phyloP scores from a whole-genome alignment of 2,113 vertebrate species.

The Pampusana beccarii region DNA sequence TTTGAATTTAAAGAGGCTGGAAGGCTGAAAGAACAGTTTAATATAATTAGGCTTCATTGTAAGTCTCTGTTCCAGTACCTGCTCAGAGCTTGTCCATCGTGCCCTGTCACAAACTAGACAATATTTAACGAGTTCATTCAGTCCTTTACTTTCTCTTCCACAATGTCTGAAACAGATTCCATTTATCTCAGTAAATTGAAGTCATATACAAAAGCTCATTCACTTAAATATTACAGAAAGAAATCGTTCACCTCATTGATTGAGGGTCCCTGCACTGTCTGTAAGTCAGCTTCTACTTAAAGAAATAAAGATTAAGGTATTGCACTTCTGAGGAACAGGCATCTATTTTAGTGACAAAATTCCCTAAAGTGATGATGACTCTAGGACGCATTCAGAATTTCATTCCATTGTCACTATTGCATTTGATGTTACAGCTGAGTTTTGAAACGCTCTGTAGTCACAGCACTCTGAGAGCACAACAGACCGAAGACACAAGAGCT shows the following conservation, averaged over 20 bases:
- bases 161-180: neutral
- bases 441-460: neutral
- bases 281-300: neutral
- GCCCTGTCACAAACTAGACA: neutral
- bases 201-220: neutral
- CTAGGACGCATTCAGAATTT: neutral
- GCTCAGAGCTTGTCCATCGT: slow-evolving; percentile 18
- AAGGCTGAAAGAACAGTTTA: neutral
- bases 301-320: neutral
- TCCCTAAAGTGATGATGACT: neutral
- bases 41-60: neutral
- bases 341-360: neutral
- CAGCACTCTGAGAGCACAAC: neutral
- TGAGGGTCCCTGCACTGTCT: neutral
- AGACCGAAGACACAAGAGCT: neutral
- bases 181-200: slow-evolving; percentile 37
- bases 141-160: neutral
- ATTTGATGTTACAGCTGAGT: neutral
- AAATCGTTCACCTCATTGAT: neutral
- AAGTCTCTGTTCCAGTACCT: neutral
- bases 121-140: slow-evolving; percentile 2
- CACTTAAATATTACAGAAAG: slow-evolving; percentile 29
- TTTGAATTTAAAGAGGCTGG: neutral
- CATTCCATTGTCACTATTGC: neutral
- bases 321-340: neutral